A percentile compares a stretch with the other conserved stretches of the same genome.
Evolutionary conservation across 1,140 invertebrate genomes (phyloP).

Genomic region (Brachionus koreanus): DNA sequence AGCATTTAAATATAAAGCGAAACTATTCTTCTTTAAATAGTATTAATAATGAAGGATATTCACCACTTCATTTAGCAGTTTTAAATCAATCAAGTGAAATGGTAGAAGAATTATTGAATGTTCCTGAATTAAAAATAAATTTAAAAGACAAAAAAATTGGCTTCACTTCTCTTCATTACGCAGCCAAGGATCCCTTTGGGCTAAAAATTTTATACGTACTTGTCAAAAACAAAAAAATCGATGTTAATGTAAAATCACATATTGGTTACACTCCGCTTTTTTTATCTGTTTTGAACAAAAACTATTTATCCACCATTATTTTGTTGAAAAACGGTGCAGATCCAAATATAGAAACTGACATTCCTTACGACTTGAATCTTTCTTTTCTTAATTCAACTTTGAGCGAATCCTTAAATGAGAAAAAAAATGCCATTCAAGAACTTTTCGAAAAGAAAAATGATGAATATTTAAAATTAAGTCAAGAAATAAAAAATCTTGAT

Average conservation of each 20-base stretch:
- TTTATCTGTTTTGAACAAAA: neutral
- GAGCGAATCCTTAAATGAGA: neutral
- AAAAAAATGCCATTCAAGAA: neutral
- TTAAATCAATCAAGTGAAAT: neutral
- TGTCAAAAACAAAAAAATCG: neutral
- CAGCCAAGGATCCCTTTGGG: neutral
- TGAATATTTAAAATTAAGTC: neutral
- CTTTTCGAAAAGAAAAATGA: neutral
- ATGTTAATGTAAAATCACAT: neutral
- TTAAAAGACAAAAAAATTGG: neutral
- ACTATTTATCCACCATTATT: neutral
- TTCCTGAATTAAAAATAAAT: neutral
- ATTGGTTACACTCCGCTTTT: neutral
- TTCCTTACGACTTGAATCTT: constrained; percentile 29
- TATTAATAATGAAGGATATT: neutral
- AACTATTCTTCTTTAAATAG: neutral
- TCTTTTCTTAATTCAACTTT: neutral
- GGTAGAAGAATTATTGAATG: neutral
- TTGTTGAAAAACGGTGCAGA: neutral
- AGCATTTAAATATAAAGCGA: neutral
- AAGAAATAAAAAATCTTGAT: neutral
- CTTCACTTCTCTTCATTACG: neutral
- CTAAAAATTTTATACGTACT: neutral
- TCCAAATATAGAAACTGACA: constrained; percentile 31
- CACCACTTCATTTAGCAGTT: neutral